Evolutionary conservation across 2,797 vertebrate species (phyloP), one percentile per base, ranked within the genome.

Genomic region (Phataginus tetradactyla): DNA sequence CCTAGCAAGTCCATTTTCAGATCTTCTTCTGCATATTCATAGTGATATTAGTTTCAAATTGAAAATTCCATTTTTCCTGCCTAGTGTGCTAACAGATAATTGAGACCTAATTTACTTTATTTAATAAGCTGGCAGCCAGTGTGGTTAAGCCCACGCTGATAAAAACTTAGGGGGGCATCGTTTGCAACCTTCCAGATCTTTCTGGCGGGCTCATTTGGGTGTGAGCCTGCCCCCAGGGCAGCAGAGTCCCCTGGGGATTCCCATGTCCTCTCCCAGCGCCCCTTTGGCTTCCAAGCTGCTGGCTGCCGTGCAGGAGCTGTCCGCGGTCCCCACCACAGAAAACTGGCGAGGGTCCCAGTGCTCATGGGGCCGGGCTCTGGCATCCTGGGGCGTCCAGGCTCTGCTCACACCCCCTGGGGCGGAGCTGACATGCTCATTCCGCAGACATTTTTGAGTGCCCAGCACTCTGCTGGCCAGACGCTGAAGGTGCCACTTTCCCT

Each of bases 81-180:
- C 93, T 96, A 93, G 87, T 91, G 75, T 97, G 90, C 92, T 91
- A 97, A 95, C 97, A 98, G 88, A 95, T 97, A 97, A 97, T 96
- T 95, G 97, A 96, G 95, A 95, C 79, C 95, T 97, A 96, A 97
- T 97, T 98, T 96, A 92, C 95, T 97, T 96, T 97, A 96, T 96
- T 97, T 97, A 97, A 97, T 97, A 97, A 97, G 96, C 79, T 91
- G 37, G 89, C 21, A 4, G 92, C 90, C 77, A 93, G 61, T 21
- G 87, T 93, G 86, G 75, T 68, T 81, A 84, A 94, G 93, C 91
- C 94, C 34, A 51, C 81, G 23, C 68, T 74, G 92, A 72, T 94
- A 80, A 87, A 95, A 87, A 80, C 64, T 49, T 85, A 45, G 64
- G 79, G 87, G 49, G 81, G 17, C 32, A 23, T 78, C 91, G 87